Percentiles rank a stretch among this genome's conserved stretches.
phyloP scores from a whole-genome alignment of 2,113 vertebrate species.

The Myodes glareolus region DNA sequence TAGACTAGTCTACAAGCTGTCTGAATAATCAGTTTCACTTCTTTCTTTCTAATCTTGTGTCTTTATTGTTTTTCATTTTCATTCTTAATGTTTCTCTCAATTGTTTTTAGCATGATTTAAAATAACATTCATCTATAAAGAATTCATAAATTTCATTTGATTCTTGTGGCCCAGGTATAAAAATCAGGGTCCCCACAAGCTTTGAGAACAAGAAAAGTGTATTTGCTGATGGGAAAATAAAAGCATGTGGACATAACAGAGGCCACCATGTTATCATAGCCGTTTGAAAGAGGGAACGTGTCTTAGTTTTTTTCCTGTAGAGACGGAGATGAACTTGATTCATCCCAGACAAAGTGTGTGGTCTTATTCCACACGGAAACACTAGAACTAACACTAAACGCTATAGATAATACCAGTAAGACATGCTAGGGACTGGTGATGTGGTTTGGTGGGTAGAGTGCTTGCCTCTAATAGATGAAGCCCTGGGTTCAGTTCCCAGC shows the following conservation, averaged over 20 bases:
- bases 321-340: not conserved
- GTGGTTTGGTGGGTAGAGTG: not conserved
- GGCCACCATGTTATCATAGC: not conserved
- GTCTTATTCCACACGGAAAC: not conserved
- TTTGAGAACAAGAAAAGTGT: slow-evolving; percentile 4
- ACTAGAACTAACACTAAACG: not conserved
- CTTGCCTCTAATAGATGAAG: not conserved
- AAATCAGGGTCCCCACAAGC: not conserved
- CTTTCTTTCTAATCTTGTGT: not conserved
- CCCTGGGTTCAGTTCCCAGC: not conserved
- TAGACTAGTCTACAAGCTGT: not conserved
- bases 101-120: not conserved
- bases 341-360: no score
- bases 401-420: not conserved
- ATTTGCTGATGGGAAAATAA: slow-evolving; percentile 22
- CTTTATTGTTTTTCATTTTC: not conserved
- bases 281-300: not conserved
- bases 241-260: not conserved
- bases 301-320: not conserved
- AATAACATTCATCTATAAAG: not conserved
- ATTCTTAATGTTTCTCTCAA: not conserved
- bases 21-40: not conserved
- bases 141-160: not conserved
- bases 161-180: not conserved
- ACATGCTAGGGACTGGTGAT: not conserved